A percentile compares a stretch with the other conserved stretches of the same genome.
Evolutionary conservation across 2,888 invertebrate genomes (phyloP).

Genomic region (Euspilapteryx auroguttella): DNA sequence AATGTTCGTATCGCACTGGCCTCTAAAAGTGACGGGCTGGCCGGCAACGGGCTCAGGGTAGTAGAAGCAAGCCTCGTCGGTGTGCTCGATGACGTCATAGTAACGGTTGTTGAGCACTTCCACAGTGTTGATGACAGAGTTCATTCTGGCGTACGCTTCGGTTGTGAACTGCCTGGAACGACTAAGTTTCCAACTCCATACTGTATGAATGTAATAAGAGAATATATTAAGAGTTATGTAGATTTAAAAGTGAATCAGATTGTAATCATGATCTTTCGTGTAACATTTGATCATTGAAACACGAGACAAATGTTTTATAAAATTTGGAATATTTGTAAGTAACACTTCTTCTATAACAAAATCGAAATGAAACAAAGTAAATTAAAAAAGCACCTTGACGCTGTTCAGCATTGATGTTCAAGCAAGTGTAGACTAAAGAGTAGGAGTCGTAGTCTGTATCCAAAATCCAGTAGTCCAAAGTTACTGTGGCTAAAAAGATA

Average conservation of each 20-base stretch:
- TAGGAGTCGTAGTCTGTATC: conserved; percentile 66
- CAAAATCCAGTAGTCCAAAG: conserved; percentile 60
- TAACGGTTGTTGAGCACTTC: conserved; percentile 20
- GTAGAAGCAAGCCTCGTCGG: conserved; percentile 25
- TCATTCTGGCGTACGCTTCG: conserved; percentile 14
- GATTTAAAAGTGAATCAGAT: neutral
- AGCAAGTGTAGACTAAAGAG: conserved; percentile 66
- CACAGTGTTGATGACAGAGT: conserved; percentile 14
- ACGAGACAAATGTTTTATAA: too few species aligned
- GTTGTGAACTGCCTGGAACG: conserved; percentile 16
- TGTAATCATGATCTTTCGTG: too few species aligned
- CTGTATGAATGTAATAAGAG: conserved; percentile 13
- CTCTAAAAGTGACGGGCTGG: conserved; percentile 19
- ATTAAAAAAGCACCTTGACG: too few species aligned
- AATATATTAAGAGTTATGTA: neutral
- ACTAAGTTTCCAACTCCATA: conserved; percentile 39
- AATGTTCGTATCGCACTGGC: conserved; percentile 24
- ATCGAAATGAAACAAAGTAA: too few species aligned
- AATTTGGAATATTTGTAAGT: too few species aligned
- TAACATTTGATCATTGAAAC: too few species aligned
- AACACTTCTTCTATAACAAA: too few species aligned
- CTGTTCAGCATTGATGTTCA: conserved; percentile 20
- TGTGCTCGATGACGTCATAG: conserved; percentile 19
- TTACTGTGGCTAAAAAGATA: conserved; percentile 16
- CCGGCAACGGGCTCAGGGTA: conserved; percentile 19